phyloP scores from a whole-genome alignment of 2,888 invertebrate genomes.

The Anodontia alba region DNA sequence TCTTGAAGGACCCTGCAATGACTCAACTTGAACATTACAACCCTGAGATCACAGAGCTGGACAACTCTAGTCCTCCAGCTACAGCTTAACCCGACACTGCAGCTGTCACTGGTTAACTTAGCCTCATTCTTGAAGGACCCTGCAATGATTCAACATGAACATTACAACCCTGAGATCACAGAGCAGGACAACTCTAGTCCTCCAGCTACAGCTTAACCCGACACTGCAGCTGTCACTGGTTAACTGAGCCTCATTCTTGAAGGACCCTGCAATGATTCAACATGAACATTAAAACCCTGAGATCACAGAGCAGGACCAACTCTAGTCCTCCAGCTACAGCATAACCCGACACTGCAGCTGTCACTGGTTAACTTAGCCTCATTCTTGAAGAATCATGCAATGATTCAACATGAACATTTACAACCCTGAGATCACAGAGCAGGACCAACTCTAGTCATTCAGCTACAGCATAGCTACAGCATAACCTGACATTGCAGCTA shows the following conservation, averaged over 20 bases:
- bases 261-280: no score
- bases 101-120: constrained; percentile 94
- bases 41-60: constrained; percentile 94
- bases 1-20: no score
- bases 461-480: constrained; percentile 95
- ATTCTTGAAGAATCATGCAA: no score
- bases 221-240: constrained; percentile 94
- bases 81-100: constrained; percentile 94
- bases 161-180: constrained; percentile 96
- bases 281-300: no score
- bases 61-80: no score
- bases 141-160: no score
- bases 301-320: no score
- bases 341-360: no score
- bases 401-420: no score
- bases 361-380: no score
- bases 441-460: constrained; percentile 95
- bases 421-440: constrained; percentile 95
- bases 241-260: constrained; percentile 91
- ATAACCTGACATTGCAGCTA: constrained; percentile 96
- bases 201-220: no score
- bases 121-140: constrained; percentile 89
- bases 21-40: no score
- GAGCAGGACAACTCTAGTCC: constrained; percentile 93
- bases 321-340: constrained; percentile 96